Conservation (phyloP, 2,888 invertebrate genomes). For the Ectropis crepuscularia region DNA sequence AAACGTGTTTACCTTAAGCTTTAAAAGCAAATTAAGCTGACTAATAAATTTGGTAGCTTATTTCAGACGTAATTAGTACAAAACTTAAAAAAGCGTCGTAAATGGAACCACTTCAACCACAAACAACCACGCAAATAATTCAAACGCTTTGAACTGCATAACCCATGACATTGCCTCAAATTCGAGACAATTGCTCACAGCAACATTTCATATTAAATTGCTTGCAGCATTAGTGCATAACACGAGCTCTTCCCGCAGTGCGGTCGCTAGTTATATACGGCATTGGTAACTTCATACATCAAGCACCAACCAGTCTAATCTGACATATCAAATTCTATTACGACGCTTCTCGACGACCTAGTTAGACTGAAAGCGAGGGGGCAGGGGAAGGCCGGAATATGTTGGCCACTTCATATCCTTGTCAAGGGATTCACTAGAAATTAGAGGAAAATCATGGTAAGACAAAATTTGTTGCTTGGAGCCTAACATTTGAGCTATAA, state of each 20-base stretch:
- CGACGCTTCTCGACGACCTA: slow-evolving; percentile 18
- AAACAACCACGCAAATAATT: slow-evolving; percentile 13
- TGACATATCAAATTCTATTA: slow-evolving; percentile 42
- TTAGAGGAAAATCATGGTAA: slow-evolving; percentile 53
- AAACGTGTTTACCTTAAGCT: background rate
- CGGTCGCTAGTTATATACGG: slow-evolving; percentile 42
- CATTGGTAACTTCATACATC: slow-evolving; percentile 47
- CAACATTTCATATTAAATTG: slow-evolving; percentile 43
- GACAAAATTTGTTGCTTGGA: slow-evolving; percentile 50
- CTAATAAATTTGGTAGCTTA: background rate
- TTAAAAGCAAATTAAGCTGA: background rate
- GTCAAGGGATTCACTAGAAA: slow-evolving; percentile 56
- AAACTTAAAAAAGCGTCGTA: background rate
- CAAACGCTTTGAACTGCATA: slow-evolving; percentile 24
- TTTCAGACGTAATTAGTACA: background rate
- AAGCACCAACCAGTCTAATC: slow-evolving; percentile 38
- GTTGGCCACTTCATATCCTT: slow-evolving; percentile 46
- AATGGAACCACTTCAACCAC: slow-evolving; percentile 9
- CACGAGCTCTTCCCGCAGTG: slow-evolving; percentile 42
- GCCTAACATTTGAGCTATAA: slow-evolving; percentile 30
- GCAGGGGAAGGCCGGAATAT: slow-evolving; percentile 32
- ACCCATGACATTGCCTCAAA: slow-evolving; percentile 35
- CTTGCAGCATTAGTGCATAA: slow-evolving; percentile 45
- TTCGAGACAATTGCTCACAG: slow-evolving; percentile 39
- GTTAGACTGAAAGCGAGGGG: slow-evolving; percentile 3